These are phyloP conservation scores for Monopterus albus DNA, from an alignment of 2,113 vertebrate genomes.

Conservation along the genomic window DNA sequence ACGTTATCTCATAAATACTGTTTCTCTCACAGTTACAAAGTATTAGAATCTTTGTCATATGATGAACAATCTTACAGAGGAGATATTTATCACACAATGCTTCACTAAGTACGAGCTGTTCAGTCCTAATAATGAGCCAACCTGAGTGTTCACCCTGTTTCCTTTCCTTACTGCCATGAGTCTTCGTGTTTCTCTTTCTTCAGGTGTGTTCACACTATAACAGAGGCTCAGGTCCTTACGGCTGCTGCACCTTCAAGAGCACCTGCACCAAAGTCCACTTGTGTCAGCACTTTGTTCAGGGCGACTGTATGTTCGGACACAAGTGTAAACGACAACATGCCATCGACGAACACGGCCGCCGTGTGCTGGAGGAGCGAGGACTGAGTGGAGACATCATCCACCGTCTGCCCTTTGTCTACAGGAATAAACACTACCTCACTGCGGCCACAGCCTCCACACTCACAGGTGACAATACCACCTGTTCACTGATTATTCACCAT, in stretches of 20 bases:
- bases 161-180: no score
- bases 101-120: no score
- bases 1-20: no score
- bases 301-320: constrained; percentile 72
- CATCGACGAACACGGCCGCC: constrained; percentile 53
- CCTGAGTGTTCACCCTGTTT: no score
- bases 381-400: constrained; percentile 67
- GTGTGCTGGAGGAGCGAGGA: constrained; percentile 72
- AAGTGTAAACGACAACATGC: constrained; percentile 73
- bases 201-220: constrained; percentile 82
- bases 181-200: neutral
- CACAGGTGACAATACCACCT: constrained; percentile 32
- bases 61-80: no score
- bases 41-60: no score
- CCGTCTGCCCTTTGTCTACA: constrained; percentile 73
- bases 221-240: constrained; percentile 68
- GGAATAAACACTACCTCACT: constrained; percentile 70
- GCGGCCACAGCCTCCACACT: neutral
- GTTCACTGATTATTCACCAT: no score
- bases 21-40: no score
- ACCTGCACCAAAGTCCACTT: constrained; percentile 79
- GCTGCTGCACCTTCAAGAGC: constrained; percentile 72
- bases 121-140: no score
- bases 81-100: no score
- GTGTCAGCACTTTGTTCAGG: constrained; percentile 79